These are phyloP conservation scores for Smittia sp. DNA, from an alignment of 2,888 invertebrate species.

Conservation along the genomic window DNA sequence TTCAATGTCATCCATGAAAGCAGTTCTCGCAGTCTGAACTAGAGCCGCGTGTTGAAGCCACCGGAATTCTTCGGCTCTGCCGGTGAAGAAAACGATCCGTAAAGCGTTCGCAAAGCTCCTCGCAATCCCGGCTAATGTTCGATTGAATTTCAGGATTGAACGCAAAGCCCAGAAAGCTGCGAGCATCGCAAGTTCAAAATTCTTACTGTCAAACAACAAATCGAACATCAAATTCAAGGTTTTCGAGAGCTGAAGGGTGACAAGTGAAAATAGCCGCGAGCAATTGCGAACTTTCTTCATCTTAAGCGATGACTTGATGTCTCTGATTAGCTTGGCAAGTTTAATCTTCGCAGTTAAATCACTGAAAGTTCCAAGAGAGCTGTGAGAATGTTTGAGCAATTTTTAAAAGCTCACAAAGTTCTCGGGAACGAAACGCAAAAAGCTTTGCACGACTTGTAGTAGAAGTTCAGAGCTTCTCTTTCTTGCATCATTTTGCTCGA, in stretches of 20 bases:
- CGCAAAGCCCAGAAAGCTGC: slow-evolving; percentile 38
- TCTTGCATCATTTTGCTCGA: slow-evolving; percentile 52
- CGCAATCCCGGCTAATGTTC: slow-evolving; percentile 1
- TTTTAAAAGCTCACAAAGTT: slow-evolving; percentile 43
- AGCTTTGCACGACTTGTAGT: slow-evolving; percentile 51
- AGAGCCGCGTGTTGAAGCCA: not conserved
- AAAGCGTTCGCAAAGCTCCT: slow-evolving; percentile 37
- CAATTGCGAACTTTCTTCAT: not conserved
- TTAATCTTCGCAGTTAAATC: not conserved
- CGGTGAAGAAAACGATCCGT: not conserved
- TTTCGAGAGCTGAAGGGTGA: not conserved
- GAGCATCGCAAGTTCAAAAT: slow-evolving; percentile 25
- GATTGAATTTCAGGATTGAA: slow-evolving; percentile 2
- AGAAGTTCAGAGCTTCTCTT: slow-evolving; percentile 50
- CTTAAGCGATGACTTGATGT: not conserved
- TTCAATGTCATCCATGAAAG: not conserved
- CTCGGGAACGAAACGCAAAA: slow-evolving; percentile 54
- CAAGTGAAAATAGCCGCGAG: not conserved
- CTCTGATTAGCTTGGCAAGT: not conserved
- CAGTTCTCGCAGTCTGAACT: not conserved
- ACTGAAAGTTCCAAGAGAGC: not conserved
- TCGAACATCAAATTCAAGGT: not conserved
- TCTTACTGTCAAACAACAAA: not conserved
- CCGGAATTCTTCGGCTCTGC: not conserved
- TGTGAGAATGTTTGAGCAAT: slow-evolving; percentile 16